A percentile compares a stretch with the other conserved stretches of the same genome.
These are phyloP conservation scores for Melieria omissa DNA, from an alignment of 2,888 invertebrate genomes.

Conservation along the genomic window DNA sequence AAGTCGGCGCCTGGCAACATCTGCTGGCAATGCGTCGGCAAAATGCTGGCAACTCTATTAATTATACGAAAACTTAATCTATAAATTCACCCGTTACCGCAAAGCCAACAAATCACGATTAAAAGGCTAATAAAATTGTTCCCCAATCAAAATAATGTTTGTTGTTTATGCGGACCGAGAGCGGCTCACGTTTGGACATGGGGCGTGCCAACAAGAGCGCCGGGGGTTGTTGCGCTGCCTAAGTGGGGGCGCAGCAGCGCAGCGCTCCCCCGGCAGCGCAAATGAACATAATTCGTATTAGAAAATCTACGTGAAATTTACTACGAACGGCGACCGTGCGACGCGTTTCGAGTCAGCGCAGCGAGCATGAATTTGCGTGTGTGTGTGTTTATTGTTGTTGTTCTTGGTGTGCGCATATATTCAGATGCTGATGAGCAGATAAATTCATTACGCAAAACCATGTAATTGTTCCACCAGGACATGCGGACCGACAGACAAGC, in stretches of 20 bases:
- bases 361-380: slow-evolving; percentile 3
- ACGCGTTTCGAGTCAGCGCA: neutral
- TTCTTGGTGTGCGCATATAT: slow-evolving; percentile 39
- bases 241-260: neutral
- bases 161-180: slow-evolving; percentile 34
- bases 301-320: slow-evolving; percentile 64
- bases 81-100: slow-evolving; percentile 52
- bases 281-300: slow-evolving; percentile 64
- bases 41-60: slow-evolving; percentile 45
- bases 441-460: slow-evolving; percentile 67
- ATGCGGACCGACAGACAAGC: slow-evolving; percentile 4
- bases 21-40: neutral
- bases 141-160: slow-evolving; percentile 60
- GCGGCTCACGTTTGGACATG: slow-evolving; percentile 17
- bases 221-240: too few relatives aligned
- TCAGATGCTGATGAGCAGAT: slow-evolving; percentile 64
- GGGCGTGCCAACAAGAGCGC: too few relatives aligned
- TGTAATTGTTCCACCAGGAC: slow-evolving; percentile 64
- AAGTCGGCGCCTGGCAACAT: too few relatives aligned
- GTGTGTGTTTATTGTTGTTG: slow-evolving; percentile 9
- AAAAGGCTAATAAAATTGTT: slow-evolving; percentile 59
- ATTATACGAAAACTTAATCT: slow-evolving; percentile 54
- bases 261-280: slow-evolving; percentile 41
- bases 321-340: slow-evolving; percentile 44
- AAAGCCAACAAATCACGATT: slow-evolving; percentile 58